phyloP scores from a whole-genome alignment of 1,140 invertebrate species.

The Ooceraea biroi region DNA sequence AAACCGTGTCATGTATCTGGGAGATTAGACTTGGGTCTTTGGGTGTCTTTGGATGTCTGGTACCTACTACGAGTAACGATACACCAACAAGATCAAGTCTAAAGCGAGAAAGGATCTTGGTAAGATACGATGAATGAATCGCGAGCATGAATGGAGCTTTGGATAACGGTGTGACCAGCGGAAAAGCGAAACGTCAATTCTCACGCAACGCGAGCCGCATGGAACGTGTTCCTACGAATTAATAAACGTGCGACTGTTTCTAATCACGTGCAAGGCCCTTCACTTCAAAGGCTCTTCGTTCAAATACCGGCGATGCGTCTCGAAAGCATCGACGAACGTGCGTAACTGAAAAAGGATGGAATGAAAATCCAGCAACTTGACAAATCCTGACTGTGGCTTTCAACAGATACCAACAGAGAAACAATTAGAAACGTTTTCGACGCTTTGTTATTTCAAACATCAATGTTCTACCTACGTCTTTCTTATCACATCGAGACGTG shows the following conservation, averaged over 20 bases:
- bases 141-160: conserved; percentile 16
- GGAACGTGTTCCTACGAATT: conserved; percentile 32
- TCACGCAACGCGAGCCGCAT: conserved; percentile 30
- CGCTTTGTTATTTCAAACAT: no score
- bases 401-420: no score
- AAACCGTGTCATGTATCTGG: not conserved
- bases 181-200: conserved; percentile 52
- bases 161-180: conserved; percentile 23
- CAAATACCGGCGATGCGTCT: not conserved
- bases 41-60: not conserved
- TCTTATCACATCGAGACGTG: no score
- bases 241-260: conserved; percentile 25
- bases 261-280: not conserved
- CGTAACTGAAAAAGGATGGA: not conserved
- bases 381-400: not conserved
- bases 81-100: conserved; percentile 24
- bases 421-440: no score
- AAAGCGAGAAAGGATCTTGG: conserved; percentile 40
- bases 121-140: not conserved
- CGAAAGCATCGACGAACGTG: not conserved
- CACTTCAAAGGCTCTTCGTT: not conserved
- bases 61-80: not conserved
- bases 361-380: not conserved
- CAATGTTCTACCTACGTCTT: no score
- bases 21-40: not conserved